phyloP scores from a whole-genome alignment of 2,797 vertebrate species.

The Neosalanx taihuensis region DNA sequence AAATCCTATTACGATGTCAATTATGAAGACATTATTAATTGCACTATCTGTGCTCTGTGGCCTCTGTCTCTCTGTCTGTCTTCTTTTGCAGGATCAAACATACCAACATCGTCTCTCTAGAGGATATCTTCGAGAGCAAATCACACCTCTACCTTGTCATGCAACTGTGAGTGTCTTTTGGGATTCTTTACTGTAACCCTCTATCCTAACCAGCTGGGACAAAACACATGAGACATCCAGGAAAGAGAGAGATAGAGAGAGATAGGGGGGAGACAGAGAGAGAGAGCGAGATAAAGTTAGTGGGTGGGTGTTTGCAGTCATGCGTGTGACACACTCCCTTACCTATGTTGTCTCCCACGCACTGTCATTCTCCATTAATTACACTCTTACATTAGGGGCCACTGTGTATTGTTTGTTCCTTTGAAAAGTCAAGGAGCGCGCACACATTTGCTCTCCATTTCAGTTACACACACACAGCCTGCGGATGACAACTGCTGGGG shows the following conservation, averaged over 20 bases:
- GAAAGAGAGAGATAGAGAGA: no score
- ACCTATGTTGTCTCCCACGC: conserved; percentile 41
- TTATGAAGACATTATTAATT: not conserved
- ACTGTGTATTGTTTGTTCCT: conserved; percentile 28
- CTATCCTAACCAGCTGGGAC: not conserved
- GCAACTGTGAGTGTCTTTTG: conserved; percentile 88
- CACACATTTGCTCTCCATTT: conserved; percentile 14
- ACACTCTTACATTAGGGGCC: conserved; percentile 39
- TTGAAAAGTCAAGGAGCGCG: conserved; percentile 43
- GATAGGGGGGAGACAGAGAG: no score
- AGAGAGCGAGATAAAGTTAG: no score
- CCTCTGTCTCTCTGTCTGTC: conserved; percentile 24
- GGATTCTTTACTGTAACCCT: not conserved
- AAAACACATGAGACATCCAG: not conserved
- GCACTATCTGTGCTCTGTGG: conserved; percentile 12
- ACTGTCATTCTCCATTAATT: conserved; percentile 61
- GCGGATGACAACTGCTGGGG: conserved; percentile 47
- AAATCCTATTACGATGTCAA: not conserved
- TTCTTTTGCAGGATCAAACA: conserved; percentile 86
- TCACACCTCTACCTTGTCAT: conserved; percentile 98
- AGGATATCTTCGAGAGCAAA: conserved; percentile 95
- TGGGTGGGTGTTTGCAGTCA: conserved; percentile 25
- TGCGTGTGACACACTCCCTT: conserved; percentile 30
- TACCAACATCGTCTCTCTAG: conserved; percentile 93
- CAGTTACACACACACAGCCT: conserved; percentile 30